Evolutionary conservation across 2,113 vertebrate species (phyloP), one percentile per base, ranked within the genome.

Genomic region (Atractosteus spatula): DNA sequence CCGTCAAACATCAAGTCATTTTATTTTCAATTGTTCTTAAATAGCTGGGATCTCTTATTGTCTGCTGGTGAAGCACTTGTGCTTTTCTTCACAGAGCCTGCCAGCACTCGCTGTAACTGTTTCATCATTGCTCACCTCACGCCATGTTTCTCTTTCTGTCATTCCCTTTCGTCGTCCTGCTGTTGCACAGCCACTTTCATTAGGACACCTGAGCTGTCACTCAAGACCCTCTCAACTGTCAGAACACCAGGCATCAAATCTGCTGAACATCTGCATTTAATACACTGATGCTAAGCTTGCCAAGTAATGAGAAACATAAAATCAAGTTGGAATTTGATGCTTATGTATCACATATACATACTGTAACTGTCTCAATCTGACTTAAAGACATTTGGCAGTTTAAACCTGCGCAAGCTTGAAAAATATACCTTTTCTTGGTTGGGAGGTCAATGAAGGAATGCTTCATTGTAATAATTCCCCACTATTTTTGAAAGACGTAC

Each of bases 71-170:
- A n/a, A 65, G 41, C 3, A 12, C 62, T 65, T 13, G 7, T 41
- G 17, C 29, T 10, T 65, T 65, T 13, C 62, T 41, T 11, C 62
- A 3, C 16, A 13, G 10, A 41, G n/a, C 57, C 66, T 62, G 66
- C 43, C 66, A 68, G 45, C 13, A 55, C 42, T 17, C 41, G 61
- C 41, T 68, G 56, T 68, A 62, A 62, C 72, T 56, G 61, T 51
- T 74, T 55, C 65, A 74, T 68, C 72, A 68, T 74, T 41, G 41
- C 56, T 41, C 43, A 62, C 16, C 55, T 63, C 4, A 13, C 11
- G 11, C 3, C 55, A 10, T 55, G 8, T 41, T 41, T 43, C 12
- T 68, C 55, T 73, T 42, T 29, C 64, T 55, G 56, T 61, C 55
- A 43, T 54, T 62, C 47, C 17, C 17, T 29, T 29, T 62, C 17